A percentile compares a stretch with the other conserved stretches of the same genome.
These are phyloP conservation scores for Xanthorhoe designata DNA, from an alignment of 2,888 invertebrate genomes.

Conservation along the genomic window DNA sequence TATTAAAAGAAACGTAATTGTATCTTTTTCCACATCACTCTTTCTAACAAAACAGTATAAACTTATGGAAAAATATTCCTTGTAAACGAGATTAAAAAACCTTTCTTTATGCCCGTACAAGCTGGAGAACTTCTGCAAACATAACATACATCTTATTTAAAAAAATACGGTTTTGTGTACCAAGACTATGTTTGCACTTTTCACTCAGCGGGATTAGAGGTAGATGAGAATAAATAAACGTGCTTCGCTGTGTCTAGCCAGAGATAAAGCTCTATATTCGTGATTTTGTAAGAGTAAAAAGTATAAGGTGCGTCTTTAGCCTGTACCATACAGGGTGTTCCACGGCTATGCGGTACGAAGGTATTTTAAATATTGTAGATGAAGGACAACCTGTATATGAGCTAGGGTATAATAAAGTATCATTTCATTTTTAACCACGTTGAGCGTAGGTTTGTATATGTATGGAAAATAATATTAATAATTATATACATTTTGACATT, in stretches of 20 bases:
- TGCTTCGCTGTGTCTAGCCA: constrained; percentile 26
- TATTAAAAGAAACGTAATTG: too few relatives aligned
- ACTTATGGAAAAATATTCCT: not conserved
- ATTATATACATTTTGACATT: too few relatives aligned
- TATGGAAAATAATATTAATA: too few relatives aligned
- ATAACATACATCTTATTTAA: constrained; percentile 22
- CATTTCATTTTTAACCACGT: too few relatives aligned
- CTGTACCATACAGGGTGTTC: too few relatives aligned
- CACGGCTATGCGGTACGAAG: too few relatives aligned
- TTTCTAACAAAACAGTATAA: constrained; percentile 2
- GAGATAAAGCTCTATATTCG: constrained; percentile 22
- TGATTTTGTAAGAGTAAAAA: not conserved
- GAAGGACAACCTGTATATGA: too few relatives aligned
- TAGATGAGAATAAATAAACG: constrained; percentile 27
- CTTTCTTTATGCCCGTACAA: not conserved
- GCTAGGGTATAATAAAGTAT: too few relatives aligned
- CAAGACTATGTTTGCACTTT: constrained; percentile 18
- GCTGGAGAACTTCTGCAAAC: constrained; percentile 7
- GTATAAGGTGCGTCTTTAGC: too few relatives aligned
- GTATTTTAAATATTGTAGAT: too few relatives aligned
- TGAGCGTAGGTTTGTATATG: too few relatives aligned
- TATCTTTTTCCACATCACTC: too few relatives aligned
- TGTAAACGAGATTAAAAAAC: constrained; percentile 8
- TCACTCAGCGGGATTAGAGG: constrained; percentile 31
- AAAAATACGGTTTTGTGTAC: constrained; percentile 25